Conservation (phyloP, 1,140 invertebrate genomes). For the Batillaria attramentaria region DNA sequence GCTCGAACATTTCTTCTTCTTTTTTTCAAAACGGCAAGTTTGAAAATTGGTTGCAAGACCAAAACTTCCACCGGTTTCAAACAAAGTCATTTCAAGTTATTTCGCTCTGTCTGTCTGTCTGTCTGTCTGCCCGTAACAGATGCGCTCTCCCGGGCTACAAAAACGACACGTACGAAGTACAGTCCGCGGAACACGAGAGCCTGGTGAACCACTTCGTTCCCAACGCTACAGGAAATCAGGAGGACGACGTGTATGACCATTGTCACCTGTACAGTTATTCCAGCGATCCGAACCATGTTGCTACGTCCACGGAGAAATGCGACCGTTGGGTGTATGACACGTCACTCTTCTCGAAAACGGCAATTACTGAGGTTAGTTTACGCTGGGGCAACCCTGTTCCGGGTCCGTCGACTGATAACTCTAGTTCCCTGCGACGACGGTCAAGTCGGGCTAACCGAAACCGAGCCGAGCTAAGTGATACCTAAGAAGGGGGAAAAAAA, state of each 20-base stretch:
- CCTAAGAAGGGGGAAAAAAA: too few species aligned
- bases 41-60: too few species aligned
- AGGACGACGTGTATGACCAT: slow-evolving; percentile 15
- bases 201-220: slow-evolving; percentile 25
- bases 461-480: too few species aligned
- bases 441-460: too few species aligned
- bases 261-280: slow-evolving; percentile 9
- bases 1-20: too few species aligned
- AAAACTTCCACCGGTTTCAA: too few species aligned
- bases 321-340: slow-evolving; percentile 33
- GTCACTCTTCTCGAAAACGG: slow-evolving; percentile 29
- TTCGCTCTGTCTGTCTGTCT: too few species aligned
- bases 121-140: background rate
- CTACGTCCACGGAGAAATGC: background rate
- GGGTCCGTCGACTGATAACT: too few species aligned
- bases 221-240: background rate
- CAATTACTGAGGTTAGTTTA: slow-evolving; percentile 17
- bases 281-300: background rate
- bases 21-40: too few species aligned
- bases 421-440: too few species aligned
- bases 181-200: slow-evolving; percentile 13
- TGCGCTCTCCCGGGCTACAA: slow-evolving; percentile 16
- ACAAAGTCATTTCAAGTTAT: too few species aligned
- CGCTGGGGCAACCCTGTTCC: too few species aligned
- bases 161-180: slow-evolving; percentile 28